A percentile compares a stretch with the other conserved stretches of the same genome.
Evolutionary conservation across 2,888 invertebrate genomes (phyloP).

Genomic region (Trichacis sp.): DNA sequence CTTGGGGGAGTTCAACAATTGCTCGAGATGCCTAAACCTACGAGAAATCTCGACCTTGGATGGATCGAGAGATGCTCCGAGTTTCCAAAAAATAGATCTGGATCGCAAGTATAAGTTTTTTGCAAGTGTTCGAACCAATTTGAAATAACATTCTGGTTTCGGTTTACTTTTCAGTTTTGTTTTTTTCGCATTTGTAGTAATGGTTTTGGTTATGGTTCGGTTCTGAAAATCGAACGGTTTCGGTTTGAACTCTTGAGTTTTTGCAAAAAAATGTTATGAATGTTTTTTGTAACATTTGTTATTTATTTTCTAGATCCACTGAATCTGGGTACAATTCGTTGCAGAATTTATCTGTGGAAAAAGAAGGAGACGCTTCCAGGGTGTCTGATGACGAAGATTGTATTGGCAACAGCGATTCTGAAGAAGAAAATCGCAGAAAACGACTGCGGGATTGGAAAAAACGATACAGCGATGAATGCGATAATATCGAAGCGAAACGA

Average conservation of each 20-base stretch:
- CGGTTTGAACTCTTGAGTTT: no score
- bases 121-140: background rate
- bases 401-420: slow-evolving; percentile 78
- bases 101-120: slow-evolving; percentile 10
- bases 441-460: slow-evolving; percentile 74
- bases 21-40: slow-evolving; percentile 46
- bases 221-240: no score
- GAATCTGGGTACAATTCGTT: slow-evolving; percentile 65
- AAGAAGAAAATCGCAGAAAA: slow-evolving; percentile 69
- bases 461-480: slow-evolving; percentile 54
- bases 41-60: slow-evolving; percentile 70
- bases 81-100: slow-evolving; percentile 33
- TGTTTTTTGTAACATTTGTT: no score
- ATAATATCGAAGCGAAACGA: slow-evolving; percentile 41
- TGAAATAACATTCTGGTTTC: no score
- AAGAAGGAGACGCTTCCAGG: background rate
- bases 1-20: slow-evolving; percentile 57
- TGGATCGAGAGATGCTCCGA: slow-evolving; percentile 73
- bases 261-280: no score
- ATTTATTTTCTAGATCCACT: background rate
- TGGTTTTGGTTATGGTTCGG: background rate
- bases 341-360: slow-evolving; percentile 17
- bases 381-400: slow-evolving; percentile 77
- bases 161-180: no score
- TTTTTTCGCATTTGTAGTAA: background rate